These are phyloP conservation scores for Pararge aegeria DNA, from an alignment of 1,140 invertebrate genomes.

Conservation along the genomic window DNA sequence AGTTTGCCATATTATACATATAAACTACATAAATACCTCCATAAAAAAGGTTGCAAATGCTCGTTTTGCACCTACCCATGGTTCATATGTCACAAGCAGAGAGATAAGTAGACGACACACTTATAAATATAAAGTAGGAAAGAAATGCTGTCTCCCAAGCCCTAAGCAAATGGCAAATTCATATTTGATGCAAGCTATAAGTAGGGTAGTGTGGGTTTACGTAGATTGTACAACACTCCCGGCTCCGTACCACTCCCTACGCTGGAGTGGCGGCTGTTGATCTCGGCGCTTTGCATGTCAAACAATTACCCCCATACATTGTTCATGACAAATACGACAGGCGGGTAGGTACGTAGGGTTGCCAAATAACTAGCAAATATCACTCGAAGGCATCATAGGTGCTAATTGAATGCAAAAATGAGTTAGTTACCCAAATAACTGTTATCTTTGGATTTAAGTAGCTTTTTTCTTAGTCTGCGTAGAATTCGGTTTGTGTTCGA, in stretches of 20 bases:
- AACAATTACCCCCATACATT: slow-evolving; percentile 71
- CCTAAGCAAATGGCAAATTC: slow-evolving; percentile 27
- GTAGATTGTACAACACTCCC: slow-evolving; percentile 39
- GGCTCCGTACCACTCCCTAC: slow-evolving; percentile 34
- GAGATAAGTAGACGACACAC: neutral
- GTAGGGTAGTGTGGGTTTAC: slow-evolving; percentile 32
- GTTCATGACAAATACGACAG: slow-evolving; percentile 59
- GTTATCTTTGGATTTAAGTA: too few species aligned
- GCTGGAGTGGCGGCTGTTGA: slow-evolving; percentile 52
- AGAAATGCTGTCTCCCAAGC: slow-evolving; percentile 12
- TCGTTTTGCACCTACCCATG: neutral
- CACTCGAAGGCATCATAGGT: neutral
- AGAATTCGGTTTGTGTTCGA: too few species aligned
- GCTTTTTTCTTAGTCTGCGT: too few species aligned
- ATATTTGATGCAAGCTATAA: slow-evolving; percentile 29
- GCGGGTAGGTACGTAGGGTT: slow-evolving; percentile 22
- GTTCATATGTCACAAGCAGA: neutral
- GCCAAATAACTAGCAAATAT: neutral
- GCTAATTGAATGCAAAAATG: too few species aligned
- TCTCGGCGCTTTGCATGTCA: slow-evolving; percentile 71
- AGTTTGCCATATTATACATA: neutral
- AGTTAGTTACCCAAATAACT: too few species aligned
- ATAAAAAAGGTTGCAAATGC: too few species aligned
- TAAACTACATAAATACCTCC: too few species aligned
- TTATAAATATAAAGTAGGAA: slow-evolving; percentile 22